Conservation (phyloP, 2,888 invertebrate genomes). For the Caenorhabditis afra region DNA sequence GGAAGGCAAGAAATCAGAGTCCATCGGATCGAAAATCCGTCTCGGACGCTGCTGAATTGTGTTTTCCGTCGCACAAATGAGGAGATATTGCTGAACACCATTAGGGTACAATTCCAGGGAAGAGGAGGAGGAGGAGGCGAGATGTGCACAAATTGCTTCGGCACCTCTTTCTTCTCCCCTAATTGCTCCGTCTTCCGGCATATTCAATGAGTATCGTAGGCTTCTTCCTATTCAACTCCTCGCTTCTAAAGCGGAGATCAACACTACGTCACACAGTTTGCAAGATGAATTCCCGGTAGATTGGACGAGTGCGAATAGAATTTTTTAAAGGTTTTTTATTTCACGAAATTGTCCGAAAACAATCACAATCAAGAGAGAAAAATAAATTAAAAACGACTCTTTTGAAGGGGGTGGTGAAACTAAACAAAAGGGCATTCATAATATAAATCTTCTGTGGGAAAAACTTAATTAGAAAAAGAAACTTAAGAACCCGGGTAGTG, state of each 20-base stretch:
- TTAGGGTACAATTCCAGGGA: conserved; percentile 10
- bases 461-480: conserved; percentile 17
- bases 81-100: conserved; percentile 4
- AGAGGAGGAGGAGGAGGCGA: background rate
- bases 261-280: background rate
- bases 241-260: conserved; percentile 13
- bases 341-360: conserved; percentile 7
- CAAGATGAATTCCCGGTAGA: background rate
- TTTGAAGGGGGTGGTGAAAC: conserved; percentile 9
- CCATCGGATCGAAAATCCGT: too few relatives aligned
- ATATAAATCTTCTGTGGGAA: conserved; percentile 4
- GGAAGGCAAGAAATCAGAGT: too few relatives aligned
- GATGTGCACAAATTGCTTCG: conserved; percentile 19
- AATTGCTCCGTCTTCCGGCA: conserved; percentile 29
- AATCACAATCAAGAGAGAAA: conserved; percentile 10
- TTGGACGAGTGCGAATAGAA: background rate
- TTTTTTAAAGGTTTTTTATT: conserved; percentile 20
- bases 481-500: conserved; percentile 17
- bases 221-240: background rate
- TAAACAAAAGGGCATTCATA: conserved; percentile 19
- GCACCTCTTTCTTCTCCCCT: background rate
- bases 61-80: background rate
- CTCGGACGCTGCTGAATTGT: too few relatives aligned
- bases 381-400: conserved; percentile 37
- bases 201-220: conserved; percentile 30